These are phyloP conservation scores for Ochlodes sylvanus DNA, from an alignment of 2,888 invertebrate species.

Conservation along the genomic window DNA sequence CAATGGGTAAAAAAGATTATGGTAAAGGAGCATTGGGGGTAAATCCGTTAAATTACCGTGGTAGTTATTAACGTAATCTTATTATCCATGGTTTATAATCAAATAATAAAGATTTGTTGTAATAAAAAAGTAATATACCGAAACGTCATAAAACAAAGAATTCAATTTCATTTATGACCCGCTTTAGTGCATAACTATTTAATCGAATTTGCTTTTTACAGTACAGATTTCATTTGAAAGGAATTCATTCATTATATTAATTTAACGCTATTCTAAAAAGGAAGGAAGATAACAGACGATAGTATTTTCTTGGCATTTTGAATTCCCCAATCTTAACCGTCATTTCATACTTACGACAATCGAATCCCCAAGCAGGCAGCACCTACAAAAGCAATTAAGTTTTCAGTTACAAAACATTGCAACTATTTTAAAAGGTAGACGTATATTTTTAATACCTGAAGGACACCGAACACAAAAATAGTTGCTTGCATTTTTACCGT, in stretches of 20 bases:
- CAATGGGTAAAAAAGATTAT: too few relatives aligned
- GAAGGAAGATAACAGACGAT: neutral
- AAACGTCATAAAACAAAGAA: constrained; percentile 1
- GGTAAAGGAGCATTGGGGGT: too few relatives aligned
- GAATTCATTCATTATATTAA: neutral
- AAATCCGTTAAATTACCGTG: too few relatives aligned
- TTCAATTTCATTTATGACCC: constrained; percentile 7
- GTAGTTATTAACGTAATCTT: neutral
- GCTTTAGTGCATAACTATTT: neutral
- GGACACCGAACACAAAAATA: constrained; percentile 29
- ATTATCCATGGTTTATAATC: constrained; percentile 52
- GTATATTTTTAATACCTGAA: constrained; percentile 54
- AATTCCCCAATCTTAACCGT: neutral
- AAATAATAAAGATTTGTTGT: neutral
- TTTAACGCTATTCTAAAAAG: neutral
- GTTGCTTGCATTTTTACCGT: constrained; percentile 18
- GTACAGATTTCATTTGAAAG: neutral
- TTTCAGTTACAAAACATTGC: constrained; percentile 4
- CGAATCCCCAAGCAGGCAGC: constrained; percentile 48
- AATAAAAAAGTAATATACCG: neutral
- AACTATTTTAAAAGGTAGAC: constrained; percentile 23
- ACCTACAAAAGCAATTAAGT: constrained; percentile 55
- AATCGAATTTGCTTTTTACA: constrained; percentile 4
- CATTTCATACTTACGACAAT: constrained; percentile 60
- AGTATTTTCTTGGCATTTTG: neutral